Percentiles rank a stretch among this genome's conserved stretches.
These are phyloP conservation scores for Oceanodroma leucorhoa DNA, from an alignment of 2,797 vertebrate species.

Conservation along the genomic window DNA sequence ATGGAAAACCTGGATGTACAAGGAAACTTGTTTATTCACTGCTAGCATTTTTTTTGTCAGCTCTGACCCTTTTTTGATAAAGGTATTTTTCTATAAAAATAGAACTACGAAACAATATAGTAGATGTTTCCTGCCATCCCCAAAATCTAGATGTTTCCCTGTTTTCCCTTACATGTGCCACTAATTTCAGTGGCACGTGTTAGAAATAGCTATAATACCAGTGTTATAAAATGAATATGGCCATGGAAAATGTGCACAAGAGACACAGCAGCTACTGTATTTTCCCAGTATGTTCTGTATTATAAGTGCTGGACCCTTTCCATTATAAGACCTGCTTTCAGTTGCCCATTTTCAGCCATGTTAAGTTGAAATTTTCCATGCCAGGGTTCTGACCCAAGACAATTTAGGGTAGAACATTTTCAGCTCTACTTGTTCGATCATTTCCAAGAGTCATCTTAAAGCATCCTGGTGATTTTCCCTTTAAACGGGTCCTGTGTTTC, in stretches of 20 bases:
- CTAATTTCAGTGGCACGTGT: neutral
- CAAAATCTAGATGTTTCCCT: neutral
- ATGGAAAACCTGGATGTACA: slow-evolving; percentile 83
- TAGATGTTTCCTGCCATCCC: neutral
- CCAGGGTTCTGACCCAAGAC: neutral
- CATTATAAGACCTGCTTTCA: neutral
- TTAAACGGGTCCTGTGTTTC: neutral
- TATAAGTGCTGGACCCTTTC: neutral
- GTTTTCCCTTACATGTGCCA: neutral
- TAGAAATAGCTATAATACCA: neutral
- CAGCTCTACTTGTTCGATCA: neutral
- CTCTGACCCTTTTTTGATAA: neutral
- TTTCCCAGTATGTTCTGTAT: neutral
- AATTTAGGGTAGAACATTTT: neutral
- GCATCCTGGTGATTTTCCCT: neutral
- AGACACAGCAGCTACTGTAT: neutral
- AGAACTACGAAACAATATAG: neutral
- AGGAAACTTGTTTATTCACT: slow-evolving; percentile 76
- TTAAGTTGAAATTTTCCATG: neutral
- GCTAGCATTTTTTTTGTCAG: neutral
- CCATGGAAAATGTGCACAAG: neutral
- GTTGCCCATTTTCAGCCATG: neutral
- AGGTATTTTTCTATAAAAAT: neutral
- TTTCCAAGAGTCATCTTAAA: neutral
- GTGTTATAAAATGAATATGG: neutral